Conservation (phyloP, 64 coral and sea anemone genomes). For the Pachyseris speciosa region DNA sequence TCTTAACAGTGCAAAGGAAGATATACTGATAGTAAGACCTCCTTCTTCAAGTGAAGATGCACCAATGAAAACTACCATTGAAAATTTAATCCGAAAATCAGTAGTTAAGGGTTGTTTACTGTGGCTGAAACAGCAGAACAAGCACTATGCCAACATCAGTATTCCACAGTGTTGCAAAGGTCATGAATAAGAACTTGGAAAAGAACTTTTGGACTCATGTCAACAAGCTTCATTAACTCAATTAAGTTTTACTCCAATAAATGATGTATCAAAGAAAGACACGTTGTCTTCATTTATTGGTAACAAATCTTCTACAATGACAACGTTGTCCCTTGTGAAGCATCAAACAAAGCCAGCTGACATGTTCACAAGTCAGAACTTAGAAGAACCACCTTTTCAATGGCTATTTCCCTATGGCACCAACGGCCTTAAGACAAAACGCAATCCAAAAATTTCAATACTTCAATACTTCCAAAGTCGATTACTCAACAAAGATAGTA, state of each 20-base stretch:
- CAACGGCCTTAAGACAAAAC: slow-evolving; percentile 33
- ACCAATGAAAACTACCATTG: too few relatives aligned
- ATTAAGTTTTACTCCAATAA: too few relatives aligned
- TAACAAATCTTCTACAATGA: slow-evolving; percentile 3
- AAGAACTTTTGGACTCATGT: too few relatives aligned
- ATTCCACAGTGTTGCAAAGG: too few relatives aligned
- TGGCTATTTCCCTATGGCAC: slow-evolving; percentile 30
- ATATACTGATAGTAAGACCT: slow-evolving; percentile 38
- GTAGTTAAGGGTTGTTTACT: too few relatives aligned
- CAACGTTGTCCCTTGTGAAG: not conserved
- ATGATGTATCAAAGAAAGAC: too few relatives aligned
- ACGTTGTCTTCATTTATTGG: too few relatives aligned
- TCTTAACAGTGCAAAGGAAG: slow-evolving; percentile 14
- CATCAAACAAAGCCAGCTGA: slow-evolving; percentile 51
- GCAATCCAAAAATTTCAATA: slow-evolving; percentile 4
- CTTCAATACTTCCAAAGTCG: slow-evolving; percentile 33
- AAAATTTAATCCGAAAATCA: too few relatives aligned
- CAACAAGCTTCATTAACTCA: too few relatives aligned
- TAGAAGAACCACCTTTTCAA: slow-evolving; percentile 44
- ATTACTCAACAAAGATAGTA: slow-evolving; percentile 24
- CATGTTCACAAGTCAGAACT: slow-evolving; percentile 8
- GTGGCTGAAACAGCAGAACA: too few relatives aligned
- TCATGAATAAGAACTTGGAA: too few relatives aligned
- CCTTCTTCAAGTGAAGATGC: not conserved
- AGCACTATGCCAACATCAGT: too few relatives aligned